Evolutionary conservation across 2,888 invertebrate species (phyloP).

Genomic region (Pseudococcus longispinus): DNA sequence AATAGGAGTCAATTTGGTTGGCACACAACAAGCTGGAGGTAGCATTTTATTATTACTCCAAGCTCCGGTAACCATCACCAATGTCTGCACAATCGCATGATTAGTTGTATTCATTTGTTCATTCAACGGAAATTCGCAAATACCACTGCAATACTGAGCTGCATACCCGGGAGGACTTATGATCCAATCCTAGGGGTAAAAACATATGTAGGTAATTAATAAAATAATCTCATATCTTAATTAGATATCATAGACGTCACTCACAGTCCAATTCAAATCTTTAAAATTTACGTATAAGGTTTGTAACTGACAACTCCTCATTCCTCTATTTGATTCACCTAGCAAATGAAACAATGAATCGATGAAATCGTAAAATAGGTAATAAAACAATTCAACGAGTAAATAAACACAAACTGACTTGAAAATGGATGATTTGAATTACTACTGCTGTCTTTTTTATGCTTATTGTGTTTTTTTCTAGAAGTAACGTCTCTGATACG

Average conservation of each 20-base stretch:
- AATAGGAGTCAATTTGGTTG: slow-evolving; percentile 90
- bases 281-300: slow-evolving; percentile 92
- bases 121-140: slow-evolving; percentile 91
- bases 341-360: no score
- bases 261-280: slow-evolving; percentile 85
- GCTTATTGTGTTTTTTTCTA: slow-evolving; percentile 62
- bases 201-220: no score
- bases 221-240: no score
- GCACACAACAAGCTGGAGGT: slow-evolving; percentile 96
- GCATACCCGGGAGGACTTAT: slow-evolving; percentile 95
- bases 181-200: slow-evolving; percentile 87
- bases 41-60: no score
- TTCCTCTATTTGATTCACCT: slow-evolving; percentile 60
- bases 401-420: not conserved
- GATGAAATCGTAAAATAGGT: no score
- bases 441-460: slow-evolving; percentile 57
- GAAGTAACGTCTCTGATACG: slow-evolving; percentile 65
- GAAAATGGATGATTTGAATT: slow-evolving; percentile 59
- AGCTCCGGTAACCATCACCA: slow-evolving; percentile 85
- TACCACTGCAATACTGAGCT: slow-evolving; percentile 94
- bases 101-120: slow-evolving; percentile 96
- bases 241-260: slow-evolving; percentile 61
- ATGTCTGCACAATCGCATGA: slow-evolving; percentile 97
- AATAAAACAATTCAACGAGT: no score
- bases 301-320: slow-evolving; percentile 84